These are phyloP conservation scores for Serrognathus titanus DNA, from an alignment of 2,888 invertebrate species.

Conservation along the genomic window DNA sequence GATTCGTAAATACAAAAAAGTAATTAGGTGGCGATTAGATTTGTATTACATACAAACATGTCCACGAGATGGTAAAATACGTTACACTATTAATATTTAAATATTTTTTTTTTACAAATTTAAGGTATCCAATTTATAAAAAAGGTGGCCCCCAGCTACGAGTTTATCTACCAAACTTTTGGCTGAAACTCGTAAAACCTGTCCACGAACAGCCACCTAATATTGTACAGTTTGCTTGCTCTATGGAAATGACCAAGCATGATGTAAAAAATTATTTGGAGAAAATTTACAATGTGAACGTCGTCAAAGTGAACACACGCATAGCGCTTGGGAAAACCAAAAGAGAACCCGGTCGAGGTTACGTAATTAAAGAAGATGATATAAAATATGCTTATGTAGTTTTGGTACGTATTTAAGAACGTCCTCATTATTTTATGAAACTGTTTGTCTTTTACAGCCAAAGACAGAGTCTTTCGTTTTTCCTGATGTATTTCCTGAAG, in stretches of 20 bases:
- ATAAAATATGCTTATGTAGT: constrained; percentile 74
- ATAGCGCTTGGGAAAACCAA: constrained; percentile 68
- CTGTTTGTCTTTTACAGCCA: constrained; percentile 52
- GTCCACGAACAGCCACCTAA: constrained; percentile 67
- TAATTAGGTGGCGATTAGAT: neutral
- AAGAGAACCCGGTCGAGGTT: constrained; percentile 58
- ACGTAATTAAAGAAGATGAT: constrained; percentile 79
- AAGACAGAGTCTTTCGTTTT: constrained; percentile 69
- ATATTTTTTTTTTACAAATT: neutral
- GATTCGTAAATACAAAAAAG: too few relatives aligned
- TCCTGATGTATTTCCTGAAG: constrained; percentile 65
- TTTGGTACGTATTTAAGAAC: constrained; percentile 57
- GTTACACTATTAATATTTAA: neutral
- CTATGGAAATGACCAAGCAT: constrained; percentile 87
- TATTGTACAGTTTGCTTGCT: constrained; percentile 83
- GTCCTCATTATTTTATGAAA: neutral
- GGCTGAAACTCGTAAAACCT: constrained; percentile 87
- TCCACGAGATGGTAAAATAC: constrained; percentile 29
- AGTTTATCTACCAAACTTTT: constrained; percentile 93
- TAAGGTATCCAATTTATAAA: constrained; percentile 86
- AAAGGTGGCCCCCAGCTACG: constrained; percentile 92
- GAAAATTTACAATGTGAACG: constrained; percentile 89
- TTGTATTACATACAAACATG: constrained; percentile 16
- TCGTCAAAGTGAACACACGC: constrained; percentile 72
- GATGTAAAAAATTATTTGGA: constrained; percentile 93